phyloP scores from a whole-genome alignment of 2,888 invertebrate species.

The Netelia inedita region DNA sequence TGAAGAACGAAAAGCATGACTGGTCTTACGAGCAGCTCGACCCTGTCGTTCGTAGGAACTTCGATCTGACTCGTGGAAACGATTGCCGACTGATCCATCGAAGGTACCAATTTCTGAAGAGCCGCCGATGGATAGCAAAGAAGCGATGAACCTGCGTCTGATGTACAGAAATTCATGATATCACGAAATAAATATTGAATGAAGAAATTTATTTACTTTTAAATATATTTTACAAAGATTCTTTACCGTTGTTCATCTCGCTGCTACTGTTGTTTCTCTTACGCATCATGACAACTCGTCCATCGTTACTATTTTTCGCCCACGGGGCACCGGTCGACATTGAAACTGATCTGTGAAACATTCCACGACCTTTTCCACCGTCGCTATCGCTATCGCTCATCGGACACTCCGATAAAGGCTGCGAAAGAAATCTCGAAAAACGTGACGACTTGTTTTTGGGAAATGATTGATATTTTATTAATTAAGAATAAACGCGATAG shows the following conservation, averaged over 20 bases:
- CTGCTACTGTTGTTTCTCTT: slow-evolving; percentile 91
- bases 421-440: slow-evolving; percentile 49
- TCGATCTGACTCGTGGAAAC: slow-evolving; percentile 85
- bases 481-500: background rate
- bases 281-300: slow-evolving; percentile 87
- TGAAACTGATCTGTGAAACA: slow-evolving; percentile 94
- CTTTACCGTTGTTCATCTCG: slow-evolving; percentile 86
- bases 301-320: slow-evolving; percentile 87
- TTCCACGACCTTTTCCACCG: slow-evolving; percentile 86
- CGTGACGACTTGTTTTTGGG: background rate
- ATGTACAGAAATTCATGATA: background rate
- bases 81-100: slow-evolving; percentile 87
- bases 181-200: background rate
- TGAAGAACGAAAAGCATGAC: slow-evolving; percentile 95
- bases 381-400: slow-evolving; percentile 87
- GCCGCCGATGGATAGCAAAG: slow-evolving; percentile 96
- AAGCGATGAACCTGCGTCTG: slow-evolving; percentile 92
- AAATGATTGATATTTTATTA: background rate
- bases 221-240: slow-evolving; percentile 27
- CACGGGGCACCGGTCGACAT: slow-evolving; percentile 91
- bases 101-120: slow-evolving; percentile 92
- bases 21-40: slow-evolving; percentile 91
- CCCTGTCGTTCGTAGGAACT: slow-evolving; percentile 86
- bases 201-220: slow-evolving; percentile 1
- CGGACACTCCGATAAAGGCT: slow-evolving; percentile 87